Evolutionary conservation across 2,113 vertebrate species (phyloP).

Genomic region (Chaetorhynchus papuensis): DNA sequence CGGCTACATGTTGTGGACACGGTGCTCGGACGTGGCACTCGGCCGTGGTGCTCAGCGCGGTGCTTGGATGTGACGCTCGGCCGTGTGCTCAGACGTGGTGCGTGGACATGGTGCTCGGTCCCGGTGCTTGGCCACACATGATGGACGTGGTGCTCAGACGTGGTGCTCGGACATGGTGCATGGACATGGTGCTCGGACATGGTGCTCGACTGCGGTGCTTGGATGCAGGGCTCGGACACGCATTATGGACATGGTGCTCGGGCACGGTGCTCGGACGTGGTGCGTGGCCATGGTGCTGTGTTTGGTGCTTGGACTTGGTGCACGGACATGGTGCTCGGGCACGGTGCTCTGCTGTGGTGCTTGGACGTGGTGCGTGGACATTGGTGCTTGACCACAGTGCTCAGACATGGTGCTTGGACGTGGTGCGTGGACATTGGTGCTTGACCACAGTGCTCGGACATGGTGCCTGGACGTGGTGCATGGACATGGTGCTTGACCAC

Average conservation of each 20-base stretch:
- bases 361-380: too few relatives aligned
- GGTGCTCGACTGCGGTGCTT: not conserved
- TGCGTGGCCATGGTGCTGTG: not conserved
- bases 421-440: not conserved
- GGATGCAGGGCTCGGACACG: not conserved
- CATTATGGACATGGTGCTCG: rapidly evolving
- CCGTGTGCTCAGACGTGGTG: not conserved
- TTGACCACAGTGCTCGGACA: not conserved
- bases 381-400: not conserved
- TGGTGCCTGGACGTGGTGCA: too few relatives aligned
- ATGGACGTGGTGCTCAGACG: rapidly evolving
- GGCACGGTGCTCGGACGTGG: rapidly evolving
- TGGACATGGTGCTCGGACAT: rapidly evolving
- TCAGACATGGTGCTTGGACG: too few relatives aligned
- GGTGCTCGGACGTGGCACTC: not conserved
- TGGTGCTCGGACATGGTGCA: not conserved
- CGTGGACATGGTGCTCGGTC: rapidly evolving
- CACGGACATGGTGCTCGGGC: not conserved
- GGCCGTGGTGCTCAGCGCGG: not conserved
- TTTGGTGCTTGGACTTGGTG: not conserved
- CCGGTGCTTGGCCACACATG: not conserved
- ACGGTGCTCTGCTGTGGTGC: not conserved
- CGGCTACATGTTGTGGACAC: rapidly evolving
- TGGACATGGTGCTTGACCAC: not conserved
- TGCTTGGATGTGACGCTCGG: not conserved